These are phyloP conservation scores for Notamacropus eugenii DNA, from an alignment of 2,797 vertebrate genomes.

Conservation along the genomic window DNA sequence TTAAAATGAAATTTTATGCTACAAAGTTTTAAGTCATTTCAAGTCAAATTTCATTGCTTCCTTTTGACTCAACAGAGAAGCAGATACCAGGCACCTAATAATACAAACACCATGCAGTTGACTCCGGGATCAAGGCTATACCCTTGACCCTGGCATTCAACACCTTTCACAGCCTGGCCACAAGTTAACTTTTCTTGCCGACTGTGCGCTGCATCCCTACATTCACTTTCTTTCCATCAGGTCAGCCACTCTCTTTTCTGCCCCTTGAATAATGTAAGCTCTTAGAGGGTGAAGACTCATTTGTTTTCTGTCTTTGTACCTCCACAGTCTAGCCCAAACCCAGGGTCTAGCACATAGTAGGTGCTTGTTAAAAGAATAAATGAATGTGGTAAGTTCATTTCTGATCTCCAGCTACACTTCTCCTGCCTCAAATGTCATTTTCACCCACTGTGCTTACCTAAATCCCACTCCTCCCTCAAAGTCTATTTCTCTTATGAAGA, in stretches of 20 bases:
- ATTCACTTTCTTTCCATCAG: background rate
- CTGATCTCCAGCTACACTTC: background rate
- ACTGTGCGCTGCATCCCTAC: background rate
- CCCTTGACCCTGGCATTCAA: background rate
- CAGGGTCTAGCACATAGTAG: background rate
- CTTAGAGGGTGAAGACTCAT: background rate
- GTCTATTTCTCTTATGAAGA: background rate
- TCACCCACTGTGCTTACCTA: background rate
- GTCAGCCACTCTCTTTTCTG: background rate
- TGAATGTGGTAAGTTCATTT: background rate
- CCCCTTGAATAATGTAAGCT: background rate
- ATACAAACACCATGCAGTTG: background rate
- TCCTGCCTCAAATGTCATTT: background rate
- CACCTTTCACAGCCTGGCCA: background rate
- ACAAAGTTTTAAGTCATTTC: background rate
- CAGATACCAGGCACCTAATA: background rate
- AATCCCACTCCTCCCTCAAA: background rate
- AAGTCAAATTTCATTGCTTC: background rate
- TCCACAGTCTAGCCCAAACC: background rate
- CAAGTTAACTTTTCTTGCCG: background rate
- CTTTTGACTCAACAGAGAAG: background rate
- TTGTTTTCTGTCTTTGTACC: background rate
- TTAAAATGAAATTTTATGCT: background rate
- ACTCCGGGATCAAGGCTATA: background rate
- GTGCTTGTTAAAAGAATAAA: background rate